Percentiles rank a stretch among this genome's conserved stretches.
Conservation (phyloP, 2,888 invertebrate species). For the Chaitophorus viminalis region DNA sequence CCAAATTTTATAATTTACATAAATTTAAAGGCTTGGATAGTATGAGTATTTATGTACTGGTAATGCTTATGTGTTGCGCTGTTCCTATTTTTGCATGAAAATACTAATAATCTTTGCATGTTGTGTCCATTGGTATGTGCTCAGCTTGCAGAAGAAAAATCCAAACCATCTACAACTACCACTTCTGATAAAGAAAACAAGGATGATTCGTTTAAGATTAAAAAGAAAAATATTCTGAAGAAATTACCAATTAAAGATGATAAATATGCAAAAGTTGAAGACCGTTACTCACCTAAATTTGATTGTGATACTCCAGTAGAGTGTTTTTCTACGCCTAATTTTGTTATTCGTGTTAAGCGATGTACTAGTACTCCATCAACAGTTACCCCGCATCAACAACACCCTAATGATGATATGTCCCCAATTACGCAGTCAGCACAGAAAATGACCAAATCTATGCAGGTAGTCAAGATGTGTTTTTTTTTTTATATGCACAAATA, state of each 20-base stretch:
- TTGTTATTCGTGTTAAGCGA: conserved; percentile 56
- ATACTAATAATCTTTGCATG: conserved; percentile 57
- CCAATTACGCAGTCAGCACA: conserved; percentile 89
- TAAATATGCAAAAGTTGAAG: conserved; percentile 40
- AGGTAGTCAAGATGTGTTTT: conserved; percentile 72
- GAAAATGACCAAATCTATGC: conserved; percentile 87
- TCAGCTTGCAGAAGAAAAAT: conserved; percentile 53
- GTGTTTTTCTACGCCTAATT: conserved; percentile 58
- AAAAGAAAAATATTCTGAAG: conserved; percentile 19
- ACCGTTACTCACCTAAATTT: conserved; percentile 50
- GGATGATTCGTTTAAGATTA: conserved; percentile 49
- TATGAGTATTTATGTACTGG: background rate
- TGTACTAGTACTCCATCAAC: conserved; percentile 59
- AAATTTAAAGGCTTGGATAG: background rate
- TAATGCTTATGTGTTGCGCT: conserved; percentile 36
- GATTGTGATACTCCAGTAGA: conserved; percentile 39
- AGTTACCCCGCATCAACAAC: conserved; percentile 58
- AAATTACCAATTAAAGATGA: conserved; percentile 26
- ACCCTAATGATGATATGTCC: conserved; percentile 73
- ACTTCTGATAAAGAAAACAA: conserved; percentile 52
- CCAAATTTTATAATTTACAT: background rate
- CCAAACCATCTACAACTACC: conserved; percentile 50
- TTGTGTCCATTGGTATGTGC: conserved; percentile 53
- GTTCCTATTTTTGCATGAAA: conserved; percentile 22
- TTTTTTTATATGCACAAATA: conserved; percentile 49